phyloP scores from a whole-genome alignment of 2,113 vertebrate species.

The Phylloscopus trochilus region DNA sequence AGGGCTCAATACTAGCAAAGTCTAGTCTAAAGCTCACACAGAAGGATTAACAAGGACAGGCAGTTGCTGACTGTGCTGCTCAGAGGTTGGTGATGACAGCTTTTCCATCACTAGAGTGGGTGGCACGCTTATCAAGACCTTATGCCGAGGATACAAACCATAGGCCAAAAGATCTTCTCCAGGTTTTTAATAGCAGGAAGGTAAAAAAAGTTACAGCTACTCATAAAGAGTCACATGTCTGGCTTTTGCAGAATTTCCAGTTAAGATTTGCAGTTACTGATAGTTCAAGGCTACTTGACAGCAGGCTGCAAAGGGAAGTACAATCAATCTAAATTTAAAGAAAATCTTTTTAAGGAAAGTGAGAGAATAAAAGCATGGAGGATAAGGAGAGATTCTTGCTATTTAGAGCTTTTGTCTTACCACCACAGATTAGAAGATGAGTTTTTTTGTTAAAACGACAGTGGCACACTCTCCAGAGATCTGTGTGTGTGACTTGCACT shows the following conservation, averaged over 20 bases:
- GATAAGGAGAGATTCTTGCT: not conserved
- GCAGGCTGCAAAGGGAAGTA: not conserved
- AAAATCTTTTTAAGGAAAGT: not conserved
- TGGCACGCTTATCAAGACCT: not conserved
- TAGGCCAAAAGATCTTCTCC: not conserved
- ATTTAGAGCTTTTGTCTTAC: not conserved
- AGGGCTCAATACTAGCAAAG: not conserved
- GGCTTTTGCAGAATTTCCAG: not conserved
- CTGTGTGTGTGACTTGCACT: accelerated
- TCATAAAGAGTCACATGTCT: not conserved
- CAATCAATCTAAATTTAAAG: not conserved
- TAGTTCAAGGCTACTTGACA: not conserved
- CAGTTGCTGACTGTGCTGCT: not conserved
- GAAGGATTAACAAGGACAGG: not conserved
- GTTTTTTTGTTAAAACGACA: not conserved
- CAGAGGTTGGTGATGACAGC: not conserved
- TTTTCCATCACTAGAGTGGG: not conserved
- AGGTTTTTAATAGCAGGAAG: not conserved
- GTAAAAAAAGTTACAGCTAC: not conserved
- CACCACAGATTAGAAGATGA: not conserved
- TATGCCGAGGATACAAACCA: not conserved
- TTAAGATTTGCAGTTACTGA: not conserved
- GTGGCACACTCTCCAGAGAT: accelerated
- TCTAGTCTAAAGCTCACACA: accelerated
- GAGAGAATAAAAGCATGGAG: not conserved